A percentile compares a stretch with the other conserved stretches of the same genome.
Evolutionary conservation across 2,797 vertebrate genomes (phyloP).

Genomic region (Gobionotothen gibberifrons): DNA sequence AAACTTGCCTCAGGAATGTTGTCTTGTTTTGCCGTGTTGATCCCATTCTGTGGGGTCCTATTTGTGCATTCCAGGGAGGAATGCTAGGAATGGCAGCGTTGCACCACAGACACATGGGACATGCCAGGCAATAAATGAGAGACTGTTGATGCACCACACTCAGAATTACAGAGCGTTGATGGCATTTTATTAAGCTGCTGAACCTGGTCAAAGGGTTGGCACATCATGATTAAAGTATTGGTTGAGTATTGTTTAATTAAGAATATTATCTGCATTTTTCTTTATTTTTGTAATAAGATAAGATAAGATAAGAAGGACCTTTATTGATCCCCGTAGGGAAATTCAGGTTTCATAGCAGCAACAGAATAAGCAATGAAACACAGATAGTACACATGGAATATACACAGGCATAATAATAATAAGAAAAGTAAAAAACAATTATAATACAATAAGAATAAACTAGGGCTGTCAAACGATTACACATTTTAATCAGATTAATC

Average conservation of each 20-base stretch:
- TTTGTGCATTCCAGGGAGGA: conserved; percentile 66
- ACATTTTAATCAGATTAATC: too few species aligned
- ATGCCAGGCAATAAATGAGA: conserved; percentile 54
- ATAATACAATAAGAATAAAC: too few species aligned
- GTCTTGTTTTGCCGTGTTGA: conserved; percentile 66
- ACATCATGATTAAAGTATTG: background rate
- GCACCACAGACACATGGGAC: conserved; percentile 64
- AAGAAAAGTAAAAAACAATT: too few species aligned
- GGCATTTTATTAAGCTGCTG: conserved; percentile 39
- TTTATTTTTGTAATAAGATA: too few species aligned
- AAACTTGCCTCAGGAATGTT: conserved; percentile 80
- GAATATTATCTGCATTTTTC: background rate
- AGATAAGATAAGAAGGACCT: too few species aligned
- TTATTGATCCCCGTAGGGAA: too few species aligned
- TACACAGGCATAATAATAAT: too few species aligned
- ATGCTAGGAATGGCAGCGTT: conserved; percentile 73
- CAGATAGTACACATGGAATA: too few species aligned
- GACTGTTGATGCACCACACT: conserved; percentile 57
- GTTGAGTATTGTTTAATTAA: background rate
- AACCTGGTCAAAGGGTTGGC: background rate
- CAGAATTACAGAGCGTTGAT: conserved; percentile 49
- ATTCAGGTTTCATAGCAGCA: too few species aligned
- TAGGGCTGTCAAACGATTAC: too few species aligned
- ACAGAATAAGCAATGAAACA: too few species aligned
- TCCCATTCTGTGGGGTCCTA: conserved; percentile 62